Conservation (phyloP, 2,113 vertebrate genomes). For the Herpailurus yagouaroundi region DNA sequence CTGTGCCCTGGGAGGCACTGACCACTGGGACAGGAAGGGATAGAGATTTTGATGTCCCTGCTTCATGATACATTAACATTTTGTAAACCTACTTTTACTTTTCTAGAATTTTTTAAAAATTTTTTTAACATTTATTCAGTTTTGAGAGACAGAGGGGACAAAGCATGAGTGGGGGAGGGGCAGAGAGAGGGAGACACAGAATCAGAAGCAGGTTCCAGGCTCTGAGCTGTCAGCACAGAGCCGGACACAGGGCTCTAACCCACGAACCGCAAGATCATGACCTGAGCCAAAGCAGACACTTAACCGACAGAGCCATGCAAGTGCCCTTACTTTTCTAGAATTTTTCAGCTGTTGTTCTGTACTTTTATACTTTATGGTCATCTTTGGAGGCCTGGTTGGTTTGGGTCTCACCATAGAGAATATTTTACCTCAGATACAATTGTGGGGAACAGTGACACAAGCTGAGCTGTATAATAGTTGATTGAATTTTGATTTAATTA, state of each 20-base stretch:
- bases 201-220: too few species aligned
- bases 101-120: neutral
- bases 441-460: neutral
- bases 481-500: conserved; percentile 44
- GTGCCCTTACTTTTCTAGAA: neutral
- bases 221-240: too few species aligned
- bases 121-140: too few species aligned
- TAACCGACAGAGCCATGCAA: too few species aligned
- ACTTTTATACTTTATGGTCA: neutral
- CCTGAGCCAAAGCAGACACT: too few species aligned
- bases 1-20: neutral
- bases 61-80: fast-evolving
- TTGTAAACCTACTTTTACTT: neutral
- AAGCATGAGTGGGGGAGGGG: too few species aligned
- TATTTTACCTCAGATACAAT: neutral
- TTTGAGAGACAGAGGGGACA: too few species aligned
- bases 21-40: neutral
- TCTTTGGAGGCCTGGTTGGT: neutral
- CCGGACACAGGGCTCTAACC: too few species aligned
- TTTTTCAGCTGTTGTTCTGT: neutral
- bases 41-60: neutral
- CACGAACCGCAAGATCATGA: too few species aligned
- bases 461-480: neutral
- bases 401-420: neutral
- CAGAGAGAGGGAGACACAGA: too few species aligned